Base-by-base conservation (phyloP, 2,888 invertebrate genomes). In the Conchocele bisecta region DNA sequence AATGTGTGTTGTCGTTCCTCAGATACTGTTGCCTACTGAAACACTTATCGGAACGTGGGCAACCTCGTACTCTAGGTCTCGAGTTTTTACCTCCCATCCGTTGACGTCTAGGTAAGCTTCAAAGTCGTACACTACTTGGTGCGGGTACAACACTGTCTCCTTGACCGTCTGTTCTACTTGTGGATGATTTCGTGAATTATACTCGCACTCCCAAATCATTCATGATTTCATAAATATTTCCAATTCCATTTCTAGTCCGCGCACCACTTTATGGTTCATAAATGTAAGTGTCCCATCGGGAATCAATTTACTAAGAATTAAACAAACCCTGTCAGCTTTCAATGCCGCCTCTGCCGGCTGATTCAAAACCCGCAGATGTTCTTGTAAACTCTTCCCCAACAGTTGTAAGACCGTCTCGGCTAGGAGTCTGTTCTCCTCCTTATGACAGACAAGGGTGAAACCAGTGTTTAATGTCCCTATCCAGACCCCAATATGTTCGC, bases 211-310 rank as follows among this genome's bases (percentile, higher is more conserved):
- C n/a, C n/a, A n/a, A n/a, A n/a, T n/a, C n/a, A n/a, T n/a, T n/a
- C n/a, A 79, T 5, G 70, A 51, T 68, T 85, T 86, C 77, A 87
- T 86, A 15, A 78, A 51, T 13, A 65, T 68, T 24, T 88, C 88
- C 24, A 88, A 77, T 63, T 88, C 86, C 56, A 83, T 86, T 56
- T 89, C 88, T 11, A 87, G 57, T 51, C 87, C 86, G 20, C 86
- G 66, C 1, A 88, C 65, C n/a, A 86, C 79, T 64, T 87, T 64
- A 48, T 88, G 83, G 59, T 88, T 89, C 85, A 86, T 85, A 50
- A 87, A 84, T 4, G 88, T 39, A 6, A 89, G 68, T 17, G 79
- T 70, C 9, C 89, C 89, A 42, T 79, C 75, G 1, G 88, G 89
- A 9, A 89, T 64, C 35, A 87, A 83, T 46, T 81, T 82, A 35